These are phyloP conservation scores for Stenopsyche tienmushanensis DNA, from an alignment of 1,140 invertebrate genomes.

Conservation along the genomic window DNA sequence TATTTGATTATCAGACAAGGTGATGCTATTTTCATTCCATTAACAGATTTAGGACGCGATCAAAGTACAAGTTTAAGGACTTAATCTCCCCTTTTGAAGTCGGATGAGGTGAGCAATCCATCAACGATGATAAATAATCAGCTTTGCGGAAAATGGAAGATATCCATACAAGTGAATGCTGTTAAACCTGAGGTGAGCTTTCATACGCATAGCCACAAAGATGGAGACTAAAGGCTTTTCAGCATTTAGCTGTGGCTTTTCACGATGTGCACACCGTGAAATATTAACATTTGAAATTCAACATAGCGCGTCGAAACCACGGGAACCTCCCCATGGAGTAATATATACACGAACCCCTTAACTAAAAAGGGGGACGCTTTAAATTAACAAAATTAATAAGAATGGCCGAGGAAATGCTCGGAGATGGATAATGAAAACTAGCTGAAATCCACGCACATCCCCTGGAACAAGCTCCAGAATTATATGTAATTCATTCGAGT, in stretches of 20 bases:
- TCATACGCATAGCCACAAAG: slow-evolving; percentile 9
- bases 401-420: slow-evolving; percentile 9
- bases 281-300: slow-evolving; percentile 38
- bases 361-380: too few species aligned
- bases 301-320: slow-evolving; percentile 20
- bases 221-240: slow-evolving; percentile 4
- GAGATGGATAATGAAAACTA: neutral
- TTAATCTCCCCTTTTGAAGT: too few species aligned
- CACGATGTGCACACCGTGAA: slow-evolving; percentile 7
- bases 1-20: too few species aligned
- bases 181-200: neutral
- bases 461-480: neutral
- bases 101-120: too few species aligned
- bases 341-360: neutral
- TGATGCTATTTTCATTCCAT: too few species aligned
- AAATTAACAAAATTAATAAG: slow-evolving; percentile 33
- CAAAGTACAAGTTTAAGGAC: too few species aligned
- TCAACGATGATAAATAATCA: slow-evolving; percentile 10
- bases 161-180: neutral
- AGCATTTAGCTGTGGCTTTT: slow-evolving; percentile 17
- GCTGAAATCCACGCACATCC: neutral
- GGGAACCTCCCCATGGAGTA: slow-evolving; percentile 3
- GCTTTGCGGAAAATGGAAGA: slow-evolving; percentile 3
- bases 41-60: too few species aligned
- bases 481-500: neutral